These are phyloP conservation scores for Sylvilagus floridanus DNA, from an alignment of 2,797 vertebrate species.

Conservation along the genomic window DNA sequence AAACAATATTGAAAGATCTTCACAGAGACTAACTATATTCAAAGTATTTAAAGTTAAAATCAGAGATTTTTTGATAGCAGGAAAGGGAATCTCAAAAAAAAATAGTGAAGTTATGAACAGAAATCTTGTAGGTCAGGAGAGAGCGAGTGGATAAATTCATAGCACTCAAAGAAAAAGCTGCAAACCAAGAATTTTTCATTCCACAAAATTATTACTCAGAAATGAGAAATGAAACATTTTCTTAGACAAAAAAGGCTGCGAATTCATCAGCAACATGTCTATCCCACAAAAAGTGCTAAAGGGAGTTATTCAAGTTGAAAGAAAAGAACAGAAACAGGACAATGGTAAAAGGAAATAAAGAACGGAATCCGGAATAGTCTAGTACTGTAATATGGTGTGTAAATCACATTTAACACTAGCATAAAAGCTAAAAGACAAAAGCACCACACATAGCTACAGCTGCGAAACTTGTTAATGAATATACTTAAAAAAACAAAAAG, in stretches of 20 bases:
- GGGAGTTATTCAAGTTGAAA: background rate
- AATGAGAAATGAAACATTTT: background rate
- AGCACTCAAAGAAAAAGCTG: background rate
- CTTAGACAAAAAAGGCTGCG: too few relatives aligned
- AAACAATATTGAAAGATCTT: too few relatives aligned
- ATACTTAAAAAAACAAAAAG: background rate
- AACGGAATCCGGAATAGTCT: background rate
- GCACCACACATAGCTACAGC: background rate
- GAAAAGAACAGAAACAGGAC: background rate
- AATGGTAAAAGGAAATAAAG: background rate
- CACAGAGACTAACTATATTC: background rate
- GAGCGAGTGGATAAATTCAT: too few relatives aligned
- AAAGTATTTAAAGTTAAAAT: background rate
- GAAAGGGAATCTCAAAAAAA: too few relatives aligned
- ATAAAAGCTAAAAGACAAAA: background rate
- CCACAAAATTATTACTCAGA: background rate
- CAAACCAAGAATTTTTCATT: background rate
- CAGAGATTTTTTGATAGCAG: background rate
- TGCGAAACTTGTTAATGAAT: background rate
- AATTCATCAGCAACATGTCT: background rate
- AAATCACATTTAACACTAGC: background rate
- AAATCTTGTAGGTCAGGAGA: background rate
- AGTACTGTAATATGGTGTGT: background rate
- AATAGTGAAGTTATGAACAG: background rate
- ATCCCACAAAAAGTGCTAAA: background rate